Base-by-base conservation (phyloP, 2,888 invertebrate genomes). In the Patella ulyssiponensis region DNA sequence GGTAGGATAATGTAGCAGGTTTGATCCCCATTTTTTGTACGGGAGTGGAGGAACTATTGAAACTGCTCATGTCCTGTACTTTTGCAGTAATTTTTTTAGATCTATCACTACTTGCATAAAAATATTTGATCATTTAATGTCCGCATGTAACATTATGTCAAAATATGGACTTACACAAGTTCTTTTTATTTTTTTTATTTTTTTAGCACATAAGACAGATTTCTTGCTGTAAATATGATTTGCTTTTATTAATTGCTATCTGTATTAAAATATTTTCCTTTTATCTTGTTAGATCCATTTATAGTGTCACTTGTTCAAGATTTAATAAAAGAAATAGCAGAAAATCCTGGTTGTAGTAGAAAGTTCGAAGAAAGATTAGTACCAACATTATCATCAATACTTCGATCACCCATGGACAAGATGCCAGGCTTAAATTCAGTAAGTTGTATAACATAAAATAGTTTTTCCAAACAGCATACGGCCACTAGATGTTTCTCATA, bases 341-440 rank as follows among this genome's bases (percentile, higher is more conserved):
- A 93, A 86, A 95, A 94, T 90, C 93, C 93, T 0, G 92, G 92
- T 70, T 94, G 94, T 82, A 91, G 93, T 69, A 92, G 91, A 11
- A 93, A 93, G 0, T 87, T 95, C 15, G 95, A 95, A 86, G 94
- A 94, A 75, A 93, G 94, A 83, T 92, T 95, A 71, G 92, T 95
- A 74, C 95, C 95, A 2, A 94, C 94, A 0, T 92, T 95, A 73
- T 93, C 94, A 69, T 93, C 93, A 77, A 94, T 95, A 51, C 86
- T 93, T 51, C 92, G 92, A 81, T 89, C 92, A 3, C 88, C 90
- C n/a, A 86, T 88, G n/a, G 92, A 92, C 77, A 92, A 92, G 84
- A 89, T 92, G 44, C 85, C 89, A 52, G 92, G 92, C 15, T 85
- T 92, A 58, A 92, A 90, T 56, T 86, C 91, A 71, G 92, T 92